A percentile compares a stretch with the other conserved stretches of the same genome.
Evolutionary conservation across 2,113 vertebrate genomes (phyloP).

Genomic region (Phalacrocorax brasilianus): DNA sequence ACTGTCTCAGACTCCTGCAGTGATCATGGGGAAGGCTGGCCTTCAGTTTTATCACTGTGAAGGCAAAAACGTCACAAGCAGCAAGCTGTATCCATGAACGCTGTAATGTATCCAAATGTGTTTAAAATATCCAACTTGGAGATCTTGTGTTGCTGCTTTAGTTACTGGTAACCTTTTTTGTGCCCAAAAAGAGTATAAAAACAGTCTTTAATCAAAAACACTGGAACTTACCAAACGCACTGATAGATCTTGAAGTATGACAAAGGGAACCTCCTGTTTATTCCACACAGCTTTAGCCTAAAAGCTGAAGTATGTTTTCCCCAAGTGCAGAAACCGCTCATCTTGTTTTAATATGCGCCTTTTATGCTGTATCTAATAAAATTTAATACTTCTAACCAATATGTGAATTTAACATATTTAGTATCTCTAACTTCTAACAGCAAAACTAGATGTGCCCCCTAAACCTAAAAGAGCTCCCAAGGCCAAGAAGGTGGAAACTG

Average conservation of each 20-base stretch:
- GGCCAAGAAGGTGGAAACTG: constrained; percentile 88
- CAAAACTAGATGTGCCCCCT: constrained; percentile 81
- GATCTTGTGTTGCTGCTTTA: not conserved
- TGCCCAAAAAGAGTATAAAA: not conserved
- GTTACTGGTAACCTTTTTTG: not conserved
- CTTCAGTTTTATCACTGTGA: not conserved
- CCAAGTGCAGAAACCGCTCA: not conserved
- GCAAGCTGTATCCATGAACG: not conserved
- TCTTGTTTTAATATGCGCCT: not conserved
- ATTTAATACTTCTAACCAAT: not conserved
- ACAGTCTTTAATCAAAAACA: not conserved
- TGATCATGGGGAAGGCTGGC: not conserved
- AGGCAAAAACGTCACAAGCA: not conserved
- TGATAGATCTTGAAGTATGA: not conserved
- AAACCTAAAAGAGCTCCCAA: constrained; percentile 89
- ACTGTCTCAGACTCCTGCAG: not conserved
- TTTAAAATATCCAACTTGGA: not conserved
- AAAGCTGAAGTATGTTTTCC: not conserved
- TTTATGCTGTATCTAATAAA: not conserved
- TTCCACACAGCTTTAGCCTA: not conserved
- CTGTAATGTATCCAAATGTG: accelerated
- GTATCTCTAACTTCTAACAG: constrained; percentile 65
- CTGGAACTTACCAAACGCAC: not conserved
- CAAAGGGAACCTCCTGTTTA: not conserved
- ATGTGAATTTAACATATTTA: not conserved